A percentile compares a stretch with the other conserved stretches of the same genome.
These are phyloP conservation scores for Phyllotreta striolata DNA, from an alignment of 2,888 invertebrate genomes.

Conservation along the genomic window DNA sequence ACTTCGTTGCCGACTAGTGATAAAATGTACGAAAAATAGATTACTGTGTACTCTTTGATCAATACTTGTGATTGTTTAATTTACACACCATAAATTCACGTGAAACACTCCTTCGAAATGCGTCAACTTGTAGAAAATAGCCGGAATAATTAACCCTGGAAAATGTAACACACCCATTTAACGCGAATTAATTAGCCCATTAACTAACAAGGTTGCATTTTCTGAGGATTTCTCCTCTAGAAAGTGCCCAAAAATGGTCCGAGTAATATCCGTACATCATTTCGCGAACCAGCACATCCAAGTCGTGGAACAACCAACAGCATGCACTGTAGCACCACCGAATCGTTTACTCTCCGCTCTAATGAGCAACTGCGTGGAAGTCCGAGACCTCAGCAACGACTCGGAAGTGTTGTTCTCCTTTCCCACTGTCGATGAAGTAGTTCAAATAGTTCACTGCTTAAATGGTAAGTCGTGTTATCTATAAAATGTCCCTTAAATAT, in stretches of 20 bases:
- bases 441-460: constrained; percentile 71
- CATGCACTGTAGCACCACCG: constrained; percentile 68
- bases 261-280: constrained; percentile 74
- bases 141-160: constrained; percentile 5
- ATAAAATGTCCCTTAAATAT: neutral
- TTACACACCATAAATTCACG: constrained; percentile 24
- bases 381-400: constrained; percentile 64
- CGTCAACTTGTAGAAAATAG: constrained; percentile 27
- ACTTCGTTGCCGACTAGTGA: neutral
- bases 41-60: constrained; percentile 29
- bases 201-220: neutral
- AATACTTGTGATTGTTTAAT: constrained; percentile 30
- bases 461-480: constrained; percentile 63
- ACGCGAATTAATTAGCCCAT: neutral
- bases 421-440: constrained; percentile 77
- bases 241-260: constrained; percentile 64
- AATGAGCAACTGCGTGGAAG: constrained; percentile 69
- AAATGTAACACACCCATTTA: constrained; percentile 15
- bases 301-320: constrained; percentile 71
- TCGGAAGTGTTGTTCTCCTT: constrained; percentile 67
- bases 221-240: neutral
- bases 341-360: constrained; percentile 69
- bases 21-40: constrained; percentile 8
- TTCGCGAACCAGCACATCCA: constrained; percentile 72
- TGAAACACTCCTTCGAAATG: constrained; percentile 35